A percentile compares a stretch with the other conserved stretches of the same genome.
These are phyloP conservation scores for Echinometra lucunter DNA, from an alignment of 53 echinoderm and acorn worm species.

Conservation along the genomic window DNA sequence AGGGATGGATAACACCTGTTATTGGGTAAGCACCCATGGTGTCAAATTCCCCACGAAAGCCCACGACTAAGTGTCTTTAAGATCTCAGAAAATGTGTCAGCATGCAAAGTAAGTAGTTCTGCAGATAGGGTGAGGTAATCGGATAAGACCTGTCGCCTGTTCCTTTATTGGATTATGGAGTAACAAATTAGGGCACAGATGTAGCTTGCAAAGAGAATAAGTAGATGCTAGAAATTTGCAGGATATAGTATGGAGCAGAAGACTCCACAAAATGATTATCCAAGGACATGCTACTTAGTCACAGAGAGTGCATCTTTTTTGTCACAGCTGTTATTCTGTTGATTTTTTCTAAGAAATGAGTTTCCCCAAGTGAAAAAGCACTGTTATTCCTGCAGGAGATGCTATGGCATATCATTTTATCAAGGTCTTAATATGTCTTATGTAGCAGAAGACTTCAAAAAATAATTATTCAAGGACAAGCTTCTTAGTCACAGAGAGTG, in stretches of 20 bases:
- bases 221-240: background rate
- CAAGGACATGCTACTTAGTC: background rate
- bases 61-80: too few species aligned
- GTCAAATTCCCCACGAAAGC: too few species aligned
- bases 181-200: slow-evolving; percentile 2
- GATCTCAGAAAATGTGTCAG: background rate
- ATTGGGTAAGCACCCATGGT: too few species aligned
- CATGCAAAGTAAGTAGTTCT: background rate
- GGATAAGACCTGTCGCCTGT: background rate
- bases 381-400: background rate
- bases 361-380: background rate
- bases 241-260: background rate
- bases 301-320: background rate
- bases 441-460: background rate
- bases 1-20: too few species aligned
- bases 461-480: background rate
- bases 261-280: background rate
- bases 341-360: too few species aligned
- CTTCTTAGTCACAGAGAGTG: background rate
- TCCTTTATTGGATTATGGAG: background rate
- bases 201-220: background rate
- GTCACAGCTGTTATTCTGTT: too few species aligned
- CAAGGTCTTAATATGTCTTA: too few species aligned
- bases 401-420: too few species aligned
- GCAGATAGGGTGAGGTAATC: background rate